Conservation (phyloP, 2,888 invertebrate species). For the Caenorhabditis sinica region DNA sequence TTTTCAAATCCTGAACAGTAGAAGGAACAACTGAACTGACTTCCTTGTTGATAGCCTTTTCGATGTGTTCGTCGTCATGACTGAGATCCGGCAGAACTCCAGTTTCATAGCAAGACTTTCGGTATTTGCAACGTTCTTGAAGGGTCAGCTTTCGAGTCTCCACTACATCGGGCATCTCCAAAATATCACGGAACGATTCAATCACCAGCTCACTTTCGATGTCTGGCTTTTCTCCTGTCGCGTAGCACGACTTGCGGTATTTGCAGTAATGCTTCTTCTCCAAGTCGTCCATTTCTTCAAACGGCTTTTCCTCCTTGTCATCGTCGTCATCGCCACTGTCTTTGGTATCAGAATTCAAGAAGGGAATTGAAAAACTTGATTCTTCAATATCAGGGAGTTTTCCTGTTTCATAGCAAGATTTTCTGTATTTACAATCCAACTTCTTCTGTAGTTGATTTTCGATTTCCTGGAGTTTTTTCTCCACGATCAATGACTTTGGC, state of each 20-base stretch:
- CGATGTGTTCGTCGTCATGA: slow-evolving; percentile 50
- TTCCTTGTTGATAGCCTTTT: slow-evolving; percentile 60
- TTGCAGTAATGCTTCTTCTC: slow-evolving; percentile 78
- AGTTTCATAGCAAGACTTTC: slow-evolving; percentile 79
- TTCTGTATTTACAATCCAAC: slow-evolving; percentile 78
- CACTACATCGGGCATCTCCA: slow-evolving; percentile 64
- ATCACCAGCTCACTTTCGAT: slow-evolving; percentile 70
- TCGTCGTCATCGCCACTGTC: slow-evolving; percentile 54
- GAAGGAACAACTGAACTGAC: slow-evolving; percentile 67
- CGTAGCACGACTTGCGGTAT: slow-evolving; percentile 82
- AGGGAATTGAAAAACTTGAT: slow-evolving; percentile 43
- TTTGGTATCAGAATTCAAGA: slow-evolving; percentile 15
- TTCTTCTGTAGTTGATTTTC: slow-evolving; percentile 72
- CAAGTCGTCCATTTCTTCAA: slow-evolving; percentile 72
- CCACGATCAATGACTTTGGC: slow-evolving; percentile 64
- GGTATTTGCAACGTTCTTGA: slow-evolving; percentile 79
- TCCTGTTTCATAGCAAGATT: slow-evolving; percentile 82
- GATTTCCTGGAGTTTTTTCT: slow-evolving; percentile 70
- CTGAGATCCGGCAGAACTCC: slow-evolving; percentile 76
- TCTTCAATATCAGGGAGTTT: slow-evolving; percentile 72
- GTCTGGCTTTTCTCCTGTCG: slow-evolving; percentile 74
- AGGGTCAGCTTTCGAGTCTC: slow-evolving; percentile 69
- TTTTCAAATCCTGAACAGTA: slow-evolving; percentile 69
- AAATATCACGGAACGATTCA: slow-evolving; percentile 60
- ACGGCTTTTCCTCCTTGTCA: slow-evolving; percentile 57